These are phyloP conservation scores for Telmatherina bonti DNA, from an alignment of 2,797 vertebrate genomes.

Conservation along the genomic window DNA sequence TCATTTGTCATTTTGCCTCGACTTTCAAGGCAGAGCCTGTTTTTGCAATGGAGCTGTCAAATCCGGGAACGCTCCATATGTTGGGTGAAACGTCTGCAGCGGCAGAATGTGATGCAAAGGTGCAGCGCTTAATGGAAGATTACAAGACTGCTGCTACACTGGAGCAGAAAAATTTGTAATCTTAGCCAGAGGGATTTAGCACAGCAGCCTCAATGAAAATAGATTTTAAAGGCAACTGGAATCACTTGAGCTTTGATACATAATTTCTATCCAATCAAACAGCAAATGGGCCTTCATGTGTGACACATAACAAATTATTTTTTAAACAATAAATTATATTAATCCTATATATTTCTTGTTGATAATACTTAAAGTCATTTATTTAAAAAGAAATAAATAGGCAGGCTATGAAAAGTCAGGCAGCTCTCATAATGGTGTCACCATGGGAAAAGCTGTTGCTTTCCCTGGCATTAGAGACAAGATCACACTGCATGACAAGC, in stretches of 20 bases:
- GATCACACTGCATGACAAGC: constrained; percentile 32
- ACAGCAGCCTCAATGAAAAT: constrained; percentile 12
- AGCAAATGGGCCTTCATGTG: background rate
- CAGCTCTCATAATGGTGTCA: constrained; percentile 13
- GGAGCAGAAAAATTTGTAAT: constrained; percentile 55
- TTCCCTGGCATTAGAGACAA: constrained; percentile 9
- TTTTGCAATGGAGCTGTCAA: constrained; percentile 35
- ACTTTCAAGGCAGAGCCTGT: constrained; percentile 16
- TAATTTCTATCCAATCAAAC: constrained; percentile 1
- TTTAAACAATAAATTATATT: background rate
- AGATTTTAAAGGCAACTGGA: constrained; percentile 34
- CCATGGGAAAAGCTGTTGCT: constrained; percentile 29
- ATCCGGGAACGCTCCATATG: constrained; percentile 36
- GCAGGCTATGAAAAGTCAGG: constrained; percentile 9
- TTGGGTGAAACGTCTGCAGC: constrained; percentile 17
- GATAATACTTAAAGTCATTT: background rate
- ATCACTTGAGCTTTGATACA: constrained; percentile 21
- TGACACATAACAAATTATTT: no score
- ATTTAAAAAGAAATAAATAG: background rate
- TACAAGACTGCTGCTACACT: constrained; percentile 35
- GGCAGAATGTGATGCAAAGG: constrained; percentile 46
- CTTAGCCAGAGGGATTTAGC: constrained; percentile 34
- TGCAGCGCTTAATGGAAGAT: constrained; percentile 58
- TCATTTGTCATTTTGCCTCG: constrained; percentile 27
- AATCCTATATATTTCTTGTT: background rate